phyloP scores from a whole-genome alignment of 2,888 invertebrate species.

The Drosophila lacicola region DNA sequence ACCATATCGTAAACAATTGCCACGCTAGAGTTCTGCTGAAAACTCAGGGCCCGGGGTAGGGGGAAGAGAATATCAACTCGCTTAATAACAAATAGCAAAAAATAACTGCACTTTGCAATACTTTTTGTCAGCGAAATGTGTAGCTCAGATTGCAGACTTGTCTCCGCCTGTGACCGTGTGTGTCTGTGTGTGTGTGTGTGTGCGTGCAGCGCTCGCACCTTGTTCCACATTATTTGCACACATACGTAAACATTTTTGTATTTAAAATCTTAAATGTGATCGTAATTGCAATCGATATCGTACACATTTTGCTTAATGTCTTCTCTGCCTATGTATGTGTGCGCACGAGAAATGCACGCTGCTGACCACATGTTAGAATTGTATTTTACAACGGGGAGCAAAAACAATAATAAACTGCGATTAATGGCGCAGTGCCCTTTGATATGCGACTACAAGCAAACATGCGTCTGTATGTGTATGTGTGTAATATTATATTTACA shows the following conservation, averaged over 20 bases:
- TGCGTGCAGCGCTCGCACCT: slow-evolving; percentile 4
- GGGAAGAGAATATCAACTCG: slow-evolving; percentile 1
- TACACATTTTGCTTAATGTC: not conserved
- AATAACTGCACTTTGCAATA: slow-evolving; percentile 2
- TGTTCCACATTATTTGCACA: slow-evolving; percentile 16
- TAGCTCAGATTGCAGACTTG: slow-evolving; percentile 7
- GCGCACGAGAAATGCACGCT: not conserved
- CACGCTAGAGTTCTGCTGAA: not conserved
- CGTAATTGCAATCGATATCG: slow-evolving; percentile 38
- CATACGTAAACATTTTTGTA: not conserved
- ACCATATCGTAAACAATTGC: slow-evolving; percentile 5
- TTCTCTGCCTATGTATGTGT: slow-evolving; percentile 1
- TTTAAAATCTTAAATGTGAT: slow-evolving; percentile 15
- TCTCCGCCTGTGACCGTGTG: not conserved
- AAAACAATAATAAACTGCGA: slow-evolving; percentile 27
- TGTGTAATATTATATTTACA: not conserved
- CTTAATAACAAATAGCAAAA: not conserved
- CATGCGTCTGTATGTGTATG: not conserved
- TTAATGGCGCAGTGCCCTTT: slow-evolving; percentile 62
- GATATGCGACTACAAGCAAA: slow-evolving; percentile 2
- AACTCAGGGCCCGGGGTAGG: not conserved
- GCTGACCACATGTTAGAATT: slow-evolving; percentile 49
- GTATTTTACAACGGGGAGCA: slow-evolving; percentile 17
- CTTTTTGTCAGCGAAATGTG: slow-evolving; percentile 14
- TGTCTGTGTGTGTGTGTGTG: not conserved